phyloP scores from a whole-genome alignment of 2,797 vertebrate genomes.

The Urosaurus nigricauda region DNA sequence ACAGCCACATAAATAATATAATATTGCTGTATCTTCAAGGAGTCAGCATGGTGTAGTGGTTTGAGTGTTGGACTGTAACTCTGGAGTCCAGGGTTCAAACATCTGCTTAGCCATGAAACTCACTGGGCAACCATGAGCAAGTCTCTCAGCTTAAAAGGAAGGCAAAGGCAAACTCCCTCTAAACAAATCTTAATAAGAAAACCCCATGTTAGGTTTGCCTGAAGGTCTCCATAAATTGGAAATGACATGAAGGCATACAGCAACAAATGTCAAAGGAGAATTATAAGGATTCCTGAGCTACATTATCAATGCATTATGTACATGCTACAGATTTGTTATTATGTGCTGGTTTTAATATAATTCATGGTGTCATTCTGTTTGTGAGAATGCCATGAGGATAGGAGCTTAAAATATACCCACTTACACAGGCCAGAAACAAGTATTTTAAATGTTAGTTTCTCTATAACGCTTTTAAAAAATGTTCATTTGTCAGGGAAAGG shows the following conservation, averaged over 20 bases:
- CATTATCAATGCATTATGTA: background rate
- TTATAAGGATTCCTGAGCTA: background rate
- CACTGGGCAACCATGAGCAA: no score
- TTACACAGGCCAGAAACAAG: background rate
- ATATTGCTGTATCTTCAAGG: background rate
- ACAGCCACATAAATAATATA: background rate
- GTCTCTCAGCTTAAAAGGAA: no score
- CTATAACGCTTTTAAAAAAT: background rate
- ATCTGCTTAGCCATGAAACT: no score
- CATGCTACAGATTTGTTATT: no score
- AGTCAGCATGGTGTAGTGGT: no score
- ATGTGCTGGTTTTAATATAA: background rate
- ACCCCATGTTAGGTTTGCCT: no score
- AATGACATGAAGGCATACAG: no score
- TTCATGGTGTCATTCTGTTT: background rate
- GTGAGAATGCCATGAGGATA: background rate
- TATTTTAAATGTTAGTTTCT: background rate
- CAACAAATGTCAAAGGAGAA: background rate
- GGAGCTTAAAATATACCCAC: background rate
- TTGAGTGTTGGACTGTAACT: no score
- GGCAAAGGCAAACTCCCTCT: no score
- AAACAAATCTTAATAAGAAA: no score
- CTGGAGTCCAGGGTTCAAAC: no score
- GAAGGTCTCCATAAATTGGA: no score
- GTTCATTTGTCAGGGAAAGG: background rate